These are phyloP conservation scores for Xestia xanthographa DNA, from an alignment of 2,888 invertebrate genomes.

Conservation along the genomic window DNA sequence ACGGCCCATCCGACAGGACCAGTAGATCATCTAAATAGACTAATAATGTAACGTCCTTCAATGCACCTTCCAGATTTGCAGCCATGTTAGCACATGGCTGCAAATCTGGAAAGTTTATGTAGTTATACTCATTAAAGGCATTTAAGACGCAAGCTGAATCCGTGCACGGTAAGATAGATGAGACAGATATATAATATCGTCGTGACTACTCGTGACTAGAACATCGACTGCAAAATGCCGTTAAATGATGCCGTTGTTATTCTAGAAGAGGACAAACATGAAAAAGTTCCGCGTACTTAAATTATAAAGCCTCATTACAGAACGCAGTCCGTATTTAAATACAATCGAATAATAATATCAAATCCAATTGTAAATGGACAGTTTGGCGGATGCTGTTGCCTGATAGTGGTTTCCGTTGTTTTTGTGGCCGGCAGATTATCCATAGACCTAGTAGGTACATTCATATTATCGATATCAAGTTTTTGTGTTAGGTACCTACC, in stretches of 20 bases:
- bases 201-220: too few relatives aligned
- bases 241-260: neutral
- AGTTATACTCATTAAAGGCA: too few relatives aligned
- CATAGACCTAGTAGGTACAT: conserved; percentile 30
- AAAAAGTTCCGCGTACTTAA: neutral
- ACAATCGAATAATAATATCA: neutral
- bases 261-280: neutral
- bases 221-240: neutral
- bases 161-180: too few relatives aligned
- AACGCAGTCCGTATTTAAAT: neutral
- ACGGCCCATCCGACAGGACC: too few relatives aligned
- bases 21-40: too few relatives aligned
- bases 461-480: conserved; percentile 9
- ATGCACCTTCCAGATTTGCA: too few relatives aligned
- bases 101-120: too few relatives aligned
- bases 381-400: conserved; percentile 65
- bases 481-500: conserved; percentile 21
- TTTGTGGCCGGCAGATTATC: conserved; percentile 58
- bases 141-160: too few relatives aligned
- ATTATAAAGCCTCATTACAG: neutral
- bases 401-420: conserved; percentile 71
- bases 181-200: too few relatives aligned
- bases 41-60: too few relatives aligned
- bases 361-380: conserved; percentile 17
- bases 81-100: too few relatives aligned